Base-by-base conservation (phyloP, 2,113 vertebrate genomes). In the Nothocercus julius region DNA sequence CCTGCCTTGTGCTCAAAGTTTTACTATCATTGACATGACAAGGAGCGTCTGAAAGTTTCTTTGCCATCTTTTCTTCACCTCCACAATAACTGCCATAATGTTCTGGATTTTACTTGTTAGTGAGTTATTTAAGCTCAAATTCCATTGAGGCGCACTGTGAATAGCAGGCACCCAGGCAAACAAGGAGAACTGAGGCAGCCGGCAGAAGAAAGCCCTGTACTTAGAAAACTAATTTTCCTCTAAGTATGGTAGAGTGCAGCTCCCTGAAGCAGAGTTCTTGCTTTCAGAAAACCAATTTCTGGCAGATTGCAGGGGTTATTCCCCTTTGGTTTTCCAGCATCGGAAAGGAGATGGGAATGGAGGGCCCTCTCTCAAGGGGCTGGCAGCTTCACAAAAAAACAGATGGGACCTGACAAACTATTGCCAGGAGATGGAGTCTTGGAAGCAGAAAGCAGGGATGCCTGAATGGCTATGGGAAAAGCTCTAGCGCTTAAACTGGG, bases 361-460 rank as follows among this genome's bases (percentile, higher is more conserved):
- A 89, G 68, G 95, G 95, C 96, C 95, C 92, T 54, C 68, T 98
- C 97, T 96, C 97, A 40, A 45, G 97, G 88, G 97, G 77, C 61
- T 86, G 61, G 93, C 97, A 97, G 96, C 95, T 96, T 96, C 96
- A 88, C 94, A 96, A 94, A 94, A 88, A 97, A 96, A 7, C 98
- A 98, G 97, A 98, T 98, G 98, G 97, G 92, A 98, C 88, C 96
- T 98, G 98, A 98, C 97, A 98, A 97, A 96, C 94, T 97, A 96
- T 97, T 98, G 98, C 92, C 96, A 96, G 93, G 96, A 97, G 95
- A 94, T 12, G 24, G 95, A 96, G 91, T 80, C 96, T 97, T 66
- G 93, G 96, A 97, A 97, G 96, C 96, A 97, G 94, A 96, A 97
- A 96, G 89, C 82, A 87, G 89, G 78, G 75, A 96, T 92, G 95